Evolutionary conservation across 2,888 invertebrate species (phyloP).

Genomic region (Aethes cnicana): DNA sequence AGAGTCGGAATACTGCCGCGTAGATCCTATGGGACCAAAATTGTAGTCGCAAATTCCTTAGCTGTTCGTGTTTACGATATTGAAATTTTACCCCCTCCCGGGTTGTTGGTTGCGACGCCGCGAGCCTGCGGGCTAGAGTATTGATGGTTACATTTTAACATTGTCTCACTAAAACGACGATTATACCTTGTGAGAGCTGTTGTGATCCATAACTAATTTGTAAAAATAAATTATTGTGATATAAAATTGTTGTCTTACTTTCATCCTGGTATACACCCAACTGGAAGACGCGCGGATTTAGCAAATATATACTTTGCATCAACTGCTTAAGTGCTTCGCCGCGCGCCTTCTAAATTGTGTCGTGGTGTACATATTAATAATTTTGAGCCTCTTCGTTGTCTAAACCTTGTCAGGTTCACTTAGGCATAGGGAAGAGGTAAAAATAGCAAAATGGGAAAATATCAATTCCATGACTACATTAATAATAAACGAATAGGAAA

Average conservation of each 20-base stretch:
- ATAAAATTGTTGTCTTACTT: slow-evolving; percentile 50
- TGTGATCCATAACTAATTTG: slow-evolving; percentile 79
- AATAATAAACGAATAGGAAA: neutral
- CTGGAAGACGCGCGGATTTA: too few species aligned
- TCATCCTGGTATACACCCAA: neutral
- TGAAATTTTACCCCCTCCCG: slow-evolving; percentile 48
- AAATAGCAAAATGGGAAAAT: too few species aligned
- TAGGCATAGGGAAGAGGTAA: too few species aligned
- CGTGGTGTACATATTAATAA: too few species aligned
- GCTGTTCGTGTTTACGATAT: slow-evolving; percentile 52
- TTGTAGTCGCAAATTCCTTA: slow-evolving; percentile 59
- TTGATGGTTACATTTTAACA: slow-evolving; percentile 53
- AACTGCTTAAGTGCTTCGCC: too few species aligned
- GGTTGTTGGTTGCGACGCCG: slow-evolving; percentile 23
- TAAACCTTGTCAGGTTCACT: too few species aligned
- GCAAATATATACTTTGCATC: too few species aligned
- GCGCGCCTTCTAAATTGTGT: too few species aligned
- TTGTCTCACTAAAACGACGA: slow-evolving; percentile 60
- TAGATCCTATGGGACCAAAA: slow-evolving; percentile 72
- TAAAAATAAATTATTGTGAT: slow-evolving; percentile 84
- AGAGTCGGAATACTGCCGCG: slow-evolving; percentile 41
- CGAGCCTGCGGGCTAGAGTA: neutral
- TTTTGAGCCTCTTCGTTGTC: too few species aligned
- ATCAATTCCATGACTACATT: neutral
- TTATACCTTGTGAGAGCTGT: slow-evolving; percentile 71